phyloP scores from a whole-genome alignment of 2,888 invertebrate species.

The Margaritifera margaritifera region DNA sequence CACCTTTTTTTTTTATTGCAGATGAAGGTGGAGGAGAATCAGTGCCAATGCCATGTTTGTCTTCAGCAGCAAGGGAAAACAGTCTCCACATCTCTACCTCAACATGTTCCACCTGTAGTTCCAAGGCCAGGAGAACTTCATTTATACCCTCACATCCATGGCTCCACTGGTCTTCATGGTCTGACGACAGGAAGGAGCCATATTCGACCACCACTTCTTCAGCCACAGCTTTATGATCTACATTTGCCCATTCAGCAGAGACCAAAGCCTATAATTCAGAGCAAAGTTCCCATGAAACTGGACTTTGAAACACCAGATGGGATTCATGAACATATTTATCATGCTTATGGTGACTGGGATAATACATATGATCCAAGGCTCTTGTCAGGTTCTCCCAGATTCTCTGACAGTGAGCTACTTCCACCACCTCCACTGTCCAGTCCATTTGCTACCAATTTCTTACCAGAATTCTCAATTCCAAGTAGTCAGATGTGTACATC shows the following conservation, averaged over 20 bases:
- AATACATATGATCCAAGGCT: conserved; percentile 62
- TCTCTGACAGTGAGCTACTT: conserved; percentile 59
- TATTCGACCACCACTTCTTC: conserved; percentile 55
- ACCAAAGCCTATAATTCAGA: conserved; percentile 48
- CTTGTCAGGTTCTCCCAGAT: conserved; percentile 52
- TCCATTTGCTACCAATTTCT: conserved; percentile 52
- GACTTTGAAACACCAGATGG: conserved; percentile 67
- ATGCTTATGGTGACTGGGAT: conserved; percentile 71
- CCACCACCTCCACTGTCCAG: conserved; percentile 61
- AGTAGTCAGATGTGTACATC: conserved; percentile 36
- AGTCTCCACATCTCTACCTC: conserved; percentile 66
- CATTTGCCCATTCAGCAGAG: conserved; percentile 50
- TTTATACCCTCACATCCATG: conserved; percentile 71
- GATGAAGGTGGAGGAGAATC: conserved; percentile 58
- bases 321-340: conserved; percentile 67
- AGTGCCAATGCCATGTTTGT: conserved; percentile 71
- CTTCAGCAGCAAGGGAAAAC: conserved; percentile 67
- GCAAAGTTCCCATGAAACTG: conserved; percentile 60
- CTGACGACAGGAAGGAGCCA: conserved; percentile 40
- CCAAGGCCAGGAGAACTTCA: conserved; percentile 67
- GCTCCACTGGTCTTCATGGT: conserved; percentile 53
- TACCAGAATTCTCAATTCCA: conserved; percentile 39
- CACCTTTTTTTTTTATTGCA: conserved; percentile 19
- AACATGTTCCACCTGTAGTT: conserved; percentile 55
- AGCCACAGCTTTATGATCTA: conserved; percentile 69